Conservation (phyloP, 2,797 vertebrate genomes). For the Australoheros facetus region DNA sequence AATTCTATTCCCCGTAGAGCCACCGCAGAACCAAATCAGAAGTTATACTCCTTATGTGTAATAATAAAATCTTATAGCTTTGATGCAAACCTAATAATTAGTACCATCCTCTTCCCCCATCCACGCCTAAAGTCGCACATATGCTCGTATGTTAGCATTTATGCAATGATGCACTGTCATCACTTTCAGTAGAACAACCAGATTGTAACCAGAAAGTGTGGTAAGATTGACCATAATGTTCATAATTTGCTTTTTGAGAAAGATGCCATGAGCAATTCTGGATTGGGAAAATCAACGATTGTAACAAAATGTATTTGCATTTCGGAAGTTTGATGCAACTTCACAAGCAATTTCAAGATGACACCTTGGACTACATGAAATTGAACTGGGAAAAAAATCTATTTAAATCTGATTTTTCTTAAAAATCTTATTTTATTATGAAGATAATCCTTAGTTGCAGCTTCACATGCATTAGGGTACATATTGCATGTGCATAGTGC, state of each 20-base stretch:
- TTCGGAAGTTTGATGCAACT: not conserved
- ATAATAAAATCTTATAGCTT: too few relatives aligned
- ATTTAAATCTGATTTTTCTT: too few relatives aligned
- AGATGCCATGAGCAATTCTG: not conserved
- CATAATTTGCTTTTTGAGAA: not conserved
- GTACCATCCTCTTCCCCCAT: not conserved
- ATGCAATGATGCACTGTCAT: not conserved
- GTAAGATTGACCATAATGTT: not conserved
- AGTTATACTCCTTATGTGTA: too few relatives aligned
- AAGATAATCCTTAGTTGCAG: not conserved
- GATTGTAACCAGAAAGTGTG: not conserved
- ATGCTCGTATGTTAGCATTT: not conserved
- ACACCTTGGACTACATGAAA: too few relatives aligned
- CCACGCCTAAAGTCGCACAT: not conserved
- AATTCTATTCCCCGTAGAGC: too few relatives aligned
- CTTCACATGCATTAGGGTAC: not conserved
- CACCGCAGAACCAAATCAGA: too few relatives aligned
- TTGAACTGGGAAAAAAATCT: too few relatives aligned
- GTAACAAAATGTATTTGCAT: not conserved
- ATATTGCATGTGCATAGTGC: not conserved
- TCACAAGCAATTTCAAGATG: not conserved
- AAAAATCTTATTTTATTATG: not conserved
- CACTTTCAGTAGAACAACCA: not conserved
- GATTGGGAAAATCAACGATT: not conserved
- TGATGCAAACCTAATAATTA: too few relatives aligned